Evolutionary conservation across 2,113 vertebrate genomes (phyloP).

Genomic region (Oryzias celebensis): DNA sequence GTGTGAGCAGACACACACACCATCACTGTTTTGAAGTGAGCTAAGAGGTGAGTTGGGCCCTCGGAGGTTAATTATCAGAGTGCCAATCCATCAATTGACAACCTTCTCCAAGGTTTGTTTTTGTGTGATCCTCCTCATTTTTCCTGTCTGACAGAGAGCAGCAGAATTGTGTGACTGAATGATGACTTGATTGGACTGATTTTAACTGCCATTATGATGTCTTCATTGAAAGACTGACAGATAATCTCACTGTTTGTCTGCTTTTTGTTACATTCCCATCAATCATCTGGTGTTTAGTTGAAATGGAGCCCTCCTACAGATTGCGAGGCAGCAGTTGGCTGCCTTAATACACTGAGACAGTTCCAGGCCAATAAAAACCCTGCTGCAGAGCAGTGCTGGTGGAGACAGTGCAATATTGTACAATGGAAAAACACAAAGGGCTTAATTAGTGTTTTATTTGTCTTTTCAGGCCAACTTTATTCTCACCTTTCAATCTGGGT

Average conservation of each 20-base stretch:
- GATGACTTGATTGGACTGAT: conserved; percentile 40
- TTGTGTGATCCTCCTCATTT: not conserved
- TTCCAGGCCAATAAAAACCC: conserved; percentile 42
- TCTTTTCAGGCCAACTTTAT: conserved; percentile 40
- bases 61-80: conserved; percentile 42
- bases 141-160: conserved; percentile 5
- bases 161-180: not conserved
- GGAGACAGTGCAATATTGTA: conserved; percentile 13
- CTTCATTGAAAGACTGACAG: conserved; percentile 14
- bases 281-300: conserved; percentile 30
- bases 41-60: conserved; percentile 20
- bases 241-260: conserved; percentile 40
- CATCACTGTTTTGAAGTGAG: conserved; percentile 12
- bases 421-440: conserved; percentile 42
- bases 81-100: conserved; percentile 40
- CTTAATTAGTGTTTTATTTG: conserved; percentile 50
- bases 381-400: conserved; percentile 23
- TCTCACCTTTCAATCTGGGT: conserved; percentile 52
- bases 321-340: conserved; percentile 32
- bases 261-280: conserved; percentile 35
- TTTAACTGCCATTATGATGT: conserved; percentile 33
- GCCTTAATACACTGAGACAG: conserved; percentile 45
- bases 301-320: conserved; percentile 43
- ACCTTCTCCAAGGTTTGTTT: conserved; percentile 19
- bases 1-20: not conserved